These are phyloP conservation scores for Lithophane ornitopus DNA, from an alignment of 2,888 invertebrate species.

Conservation along the genomic window DNA sequence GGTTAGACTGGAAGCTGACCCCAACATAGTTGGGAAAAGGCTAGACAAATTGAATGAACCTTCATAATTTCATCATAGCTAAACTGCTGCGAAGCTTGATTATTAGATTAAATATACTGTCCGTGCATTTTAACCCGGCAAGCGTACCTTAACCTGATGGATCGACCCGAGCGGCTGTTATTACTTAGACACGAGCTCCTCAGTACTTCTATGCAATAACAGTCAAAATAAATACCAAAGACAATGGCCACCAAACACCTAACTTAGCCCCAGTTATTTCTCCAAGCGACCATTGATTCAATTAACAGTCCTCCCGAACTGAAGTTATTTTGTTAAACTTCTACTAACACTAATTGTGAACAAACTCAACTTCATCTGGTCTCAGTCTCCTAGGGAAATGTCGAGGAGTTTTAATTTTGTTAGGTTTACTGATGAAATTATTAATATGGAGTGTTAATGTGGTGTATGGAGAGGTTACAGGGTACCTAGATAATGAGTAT, in stretches of 20 bases:
- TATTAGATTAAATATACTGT: no score
- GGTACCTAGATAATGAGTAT: neutral
- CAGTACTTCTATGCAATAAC: no score
- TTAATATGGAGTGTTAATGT: conserved; percentile 19
- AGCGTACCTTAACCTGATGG: no score
- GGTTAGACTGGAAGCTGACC: no score
- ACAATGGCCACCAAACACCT: conserved; percentile 7
- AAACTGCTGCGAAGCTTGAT: no score
- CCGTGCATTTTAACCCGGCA: no score
- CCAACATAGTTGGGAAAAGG: no score
- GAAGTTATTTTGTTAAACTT: conserved; percentile 53
- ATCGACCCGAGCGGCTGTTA: no score
- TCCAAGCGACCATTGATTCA: conserved; percentile 44
- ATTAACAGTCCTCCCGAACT: conserved; percentile 12
- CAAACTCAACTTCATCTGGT: conserved; percentile 40
- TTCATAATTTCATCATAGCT: no score
- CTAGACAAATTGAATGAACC: no score
- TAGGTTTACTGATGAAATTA: conserved; percentile 31
- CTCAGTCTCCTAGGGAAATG: conserved; percentile 10
- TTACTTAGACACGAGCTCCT: no score
- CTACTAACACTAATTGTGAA: conserved; percentile 44
- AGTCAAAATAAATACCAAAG: neutral
- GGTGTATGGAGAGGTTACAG: neutral
- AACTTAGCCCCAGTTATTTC: conserved; percentile 21
- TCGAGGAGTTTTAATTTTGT: conserved; percentile 32